These are phyloP conservation scores for Parazoanthus darwini DNA, from an alignment of 92 coral and sea anemone species.

Conservation along the genomic window DNA sequence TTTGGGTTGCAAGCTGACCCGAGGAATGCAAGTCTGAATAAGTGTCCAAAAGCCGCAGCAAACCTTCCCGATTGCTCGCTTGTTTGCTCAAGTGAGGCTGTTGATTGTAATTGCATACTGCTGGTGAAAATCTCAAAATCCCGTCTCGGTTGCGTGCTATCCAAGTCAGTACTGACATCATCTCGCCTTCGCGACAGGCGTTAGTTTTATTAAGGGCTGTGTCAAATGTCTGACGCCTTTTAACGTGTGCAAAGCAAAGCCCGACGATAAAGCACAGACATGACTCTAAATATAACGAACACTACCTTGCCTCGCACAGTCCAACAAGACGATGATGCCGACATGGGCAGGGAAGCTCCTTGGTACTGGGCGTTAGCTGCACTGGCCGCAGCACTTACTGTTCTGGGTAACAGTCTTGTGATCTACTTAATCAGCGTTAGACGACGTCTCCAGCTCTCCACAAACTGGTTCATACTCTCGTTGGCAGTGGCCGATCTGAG, in stretches of 20 bases:
- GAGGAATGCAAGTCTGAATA: background rate
- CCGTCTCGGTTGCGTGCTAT: background rate
- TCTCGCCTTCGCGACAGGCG: background rate
- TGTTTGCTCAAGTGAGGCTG: background rate
- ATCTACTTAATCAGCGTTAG: conserved; percentile 55
- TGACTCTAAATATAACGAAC: background rate
- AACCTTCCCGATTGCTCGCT: background rate
- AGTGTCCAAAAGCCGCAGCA: no score
- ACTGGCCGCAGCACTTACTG: conserved; percentile 57
- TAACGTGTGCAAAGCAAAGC: background rate
- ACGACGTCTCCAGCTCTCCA: conserved; percentile 57
- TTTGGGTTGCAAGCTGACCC: background rate
- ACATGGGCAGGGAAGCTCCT: background rate
- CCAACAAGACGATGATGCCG: background rate
- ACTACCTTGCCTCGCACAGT: background rate
- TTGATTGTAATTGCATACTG: no score
- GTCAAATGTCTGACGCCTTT: background rate
- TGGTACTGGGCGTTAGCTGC: conserved; percentile 68
- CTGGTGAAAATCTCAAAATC: no score
- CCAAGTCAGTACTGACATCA: background rate
- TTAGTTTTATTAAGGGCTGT: background rate
- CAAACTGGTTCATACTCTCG: conserved; percentile 79
- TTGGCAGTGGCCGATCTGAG: conserved; percentile 76
- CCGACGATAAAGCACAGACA: background rate
- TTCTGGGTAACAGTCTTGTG: conserved; percentile 76